Conservation (phyloP, 2,113 vertebrate species). For the Bos javanicus region DNA sequence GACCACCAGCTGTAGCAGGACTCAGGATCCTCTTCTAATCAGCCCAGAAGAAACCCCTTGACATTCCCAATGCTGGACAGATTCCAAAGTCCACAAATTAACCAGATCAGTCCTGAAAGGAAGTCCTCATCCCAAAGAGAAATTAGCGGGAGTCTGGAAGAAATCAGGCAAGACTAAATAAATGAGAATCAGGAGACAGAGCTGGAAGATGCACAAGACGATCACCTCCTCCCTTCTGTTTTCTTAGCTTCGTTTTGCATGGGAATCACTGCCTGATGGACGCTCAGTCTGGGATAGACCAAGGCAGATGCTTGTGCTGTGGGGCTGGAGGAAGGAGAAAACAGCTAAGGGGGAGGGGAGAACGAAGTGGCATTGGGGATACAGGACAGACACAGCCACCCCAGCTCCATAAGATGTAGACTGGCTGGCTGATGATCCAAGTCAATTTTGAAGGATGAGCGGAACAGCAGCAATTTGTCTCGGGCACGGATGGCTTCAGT, state of each 20-base stretch:
- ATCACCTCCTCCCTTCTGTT: not conserved
- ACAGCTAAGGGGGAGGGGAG: not conserved
- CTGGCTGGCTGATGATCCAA: not conserved
- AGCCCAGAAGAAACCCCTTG: not conserved
- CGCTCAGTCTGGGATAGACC: not conserved
- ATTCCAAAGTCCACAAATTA: constrained; percentile 1
- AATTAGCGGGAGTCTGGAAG: not conserved
- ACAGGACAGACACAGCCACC: not conserved
- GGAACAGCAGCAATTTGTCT: not conserved
- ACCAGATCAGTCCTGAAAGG: not conserved
- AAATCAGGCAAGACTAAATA: not conserved
- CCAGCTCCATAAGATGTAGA: not conserved
- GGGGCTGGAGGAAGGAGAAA: not conserved
- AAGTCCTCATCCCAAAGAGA: not conserved
- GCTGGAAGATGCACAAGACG: not conserved
- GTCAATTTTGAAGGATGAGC: not conserved
- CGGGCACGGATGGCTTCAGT: rapidly evolving
- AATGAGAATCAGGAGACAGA: not conserved
- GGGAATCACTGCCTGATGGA: not conserved
- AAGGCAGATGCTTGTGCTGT: not conserved
- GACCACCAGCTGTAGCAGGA: constrained; percentile 11
- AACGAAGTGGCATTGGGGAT: rapidly evolving
- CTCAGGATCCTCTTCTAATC: not conserved
- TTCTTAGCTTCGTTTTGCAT: not conserved
- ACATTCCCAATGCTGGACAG: not conserved